phyloP scores from a whole-genome alignment of 2,113 vertebrate genomes.

The Coptodon rendalli region DNA sequence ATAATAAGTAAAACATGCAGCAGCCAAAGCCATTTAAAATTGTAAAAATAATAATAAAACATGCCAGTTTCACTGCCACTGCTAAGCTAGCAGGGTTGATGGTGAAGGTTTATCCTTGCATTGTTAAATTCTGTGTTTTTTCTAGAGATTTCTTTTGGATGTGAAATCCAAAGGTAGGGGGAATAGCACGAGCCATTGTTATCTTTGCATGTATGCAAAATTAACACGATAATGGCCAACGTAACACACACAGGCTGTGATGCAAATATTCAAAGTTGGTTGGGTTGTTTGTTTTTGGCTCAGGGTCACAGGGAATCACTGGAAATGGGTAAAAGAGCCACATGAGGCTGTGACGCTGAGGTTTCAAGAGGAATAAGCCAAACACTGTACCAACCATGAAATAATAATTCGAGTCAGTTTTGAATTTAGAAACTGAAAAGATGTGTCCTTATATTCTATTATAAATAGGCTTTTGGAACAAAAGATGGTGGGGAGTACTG shows the following conservation, averaged over 20 bases:
- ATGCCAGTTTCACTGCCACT: neutral
- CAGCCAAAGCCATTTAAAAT: neutral
- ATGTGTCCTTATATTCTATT: neutral
- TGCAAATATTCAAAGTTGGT: neutral
- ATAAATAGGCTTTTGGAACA: neutral
- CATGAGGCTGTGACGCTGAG: rapidly evolving
- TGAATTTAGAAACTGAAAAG: neutral
- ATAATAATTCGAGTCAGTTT: neutral
- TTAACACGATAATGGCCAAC: neutral
- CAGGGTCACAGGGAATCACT: neutral
- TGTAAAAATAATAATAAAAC: neutral
- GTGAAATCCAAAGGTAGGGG: neutral
- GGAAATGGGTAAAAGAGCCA: neutral
- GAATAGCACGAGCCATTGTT: neutral
- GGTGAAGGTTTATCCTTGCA: neutral
- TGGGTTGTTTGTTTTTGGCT: neutral
- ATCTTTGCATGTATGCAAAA: neutral
- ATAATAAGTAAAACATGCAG: neutral
- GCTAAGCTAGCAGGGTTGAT: neutral
- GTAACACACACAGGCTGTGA: neutral
- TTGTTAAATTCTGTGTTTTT: neutral
- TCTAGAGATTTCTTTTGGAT: neutral
- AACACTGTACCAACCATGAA: neutral
- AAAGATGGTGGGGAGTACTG: neutral
- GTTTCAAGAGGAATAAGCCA: neutral